Percentiles rank a stretch among this genome's conserved stretches.
Conservation (phyloP, 1,140 invertebrate genomes). For the Coelopa frigida region DNA sequence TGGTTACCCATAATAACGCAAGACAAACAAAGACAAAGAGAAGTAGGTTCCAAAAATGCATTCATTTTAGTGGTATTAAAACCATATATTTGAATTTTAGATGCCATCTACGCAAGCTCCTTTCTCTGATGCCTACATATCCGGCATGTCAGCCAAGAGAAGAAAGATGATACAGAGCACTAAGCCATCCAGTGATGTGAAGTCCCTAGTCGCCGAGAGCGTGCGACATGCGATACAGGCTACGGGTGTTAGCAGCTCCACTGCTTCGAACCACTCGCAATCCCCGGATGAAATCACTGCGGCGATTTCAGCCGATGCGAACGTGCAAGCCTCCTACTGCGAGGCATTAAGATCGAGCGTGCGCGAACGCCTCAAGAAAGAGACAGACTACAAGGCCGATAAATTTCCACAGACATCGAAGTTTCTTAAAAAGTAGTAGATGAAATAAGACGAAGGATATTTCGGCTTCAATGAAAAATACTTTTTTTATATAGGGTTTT, state of each 20-base stretch:
- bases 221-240: conserved; percentile 49
- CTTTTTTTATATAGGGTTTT: too few relatives aligned
- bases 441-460: conserved; percentile 3
- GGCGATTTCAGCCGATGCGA: conserved; percentile 30
- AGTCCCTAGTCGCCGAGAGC: conserved; percentile 44
- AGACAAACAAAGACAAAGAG: conserved; percentile 59
- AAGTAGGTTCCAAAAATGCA: conserved; percentile 40
- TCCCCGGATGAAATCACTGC: conserved; percentile 21
- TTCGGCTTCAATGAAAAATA: too few relatives aligned
- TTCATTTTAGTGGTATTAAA: background rate
- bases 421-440: conserved; percentile 38
- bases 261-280: conserved; percentile 31
- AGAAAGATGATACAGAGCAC: conserved; percentile 58
- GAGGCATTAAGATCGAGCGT: conserved; percentile 32
- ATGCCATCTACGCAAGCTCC: conserved; percentile 42
- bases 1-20: conserved; percentile 76
- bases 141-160: conserved; percentile 71
- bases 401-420: conserved; percentile 43
- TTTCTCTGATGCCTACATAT: conserved; percentile 77
- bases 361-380: conserved; percentile 34
- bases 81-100: background rate
- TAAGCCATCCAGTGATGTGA: conserved; percentile 45
- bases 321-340: conserved; percentile 29
- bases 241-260: conserved; percentile 42
- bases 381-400: conserved; percentile 31